Percentiles rank a stretch among this genome's conserved stretches.
Conservation (phyloP, 92 coral and sea anemone genomes). For the Chrysogorgia sp. region DNA sequence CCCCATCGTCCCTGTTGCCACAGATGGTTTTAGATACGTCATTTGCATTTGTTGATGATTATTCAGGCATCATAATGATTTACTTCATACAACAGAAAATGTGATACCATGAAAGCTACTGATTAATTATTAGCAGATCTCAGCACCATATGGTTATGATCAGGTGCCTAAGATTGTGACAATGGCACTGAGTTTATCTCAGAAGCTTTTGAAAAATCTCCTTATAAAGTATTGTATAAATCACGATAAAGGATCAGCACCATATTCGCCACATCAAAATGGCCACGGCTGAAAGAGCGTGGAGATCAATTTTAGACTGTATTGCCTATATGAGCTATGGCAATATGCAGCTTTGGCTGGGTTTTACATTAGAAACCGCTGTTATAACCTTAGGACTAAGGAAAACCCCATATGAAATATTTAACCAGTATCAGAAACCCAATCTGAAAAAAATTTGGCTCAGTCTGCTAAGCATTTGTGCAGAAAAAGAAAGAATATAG, state of each 20-base stretch:
- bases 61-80: conserved; percentile 33
- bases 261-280: conserved; percentile 53
- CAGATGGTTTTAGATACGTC: conserved; percentile 41
- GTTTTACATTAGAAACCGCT: too few relatives aligned
- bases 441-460: too few relatives aligned
- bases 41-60: conserved; percentile 21
- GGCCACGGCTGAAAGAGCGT: too few relatives aligned
- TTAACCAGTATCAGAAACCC: too few relatives aligned
- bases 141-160: conserved; percentile 23
- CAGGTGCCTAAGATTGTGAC: conserved; percentile 29
- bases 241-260: conserved; percentile 36
- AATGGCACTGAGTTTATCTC: conserved; percentile 39
- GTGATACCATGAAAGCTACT: conserved; percentile 11
- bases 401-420: too few relatives aligned
- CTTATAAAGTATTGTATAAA: conserved; percentile 24
- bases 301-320: too few relatives aligned
- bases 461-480: too few relatives aligned
- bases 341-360: too few relatives aligned
- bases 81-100: conserved; percentile 1
- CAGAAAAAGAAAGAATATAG: too few relatives aligned
- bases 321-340: too few relatives aligned
- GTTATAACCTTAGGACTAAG: too few relatives aligned
- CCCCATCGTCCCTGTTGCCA: conserved; percentile 44
- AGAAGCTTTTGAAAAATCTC: conserved; percentile 20
- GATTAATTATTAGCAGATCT: conserved; percentile 28